Evolutionary conservation across 2,888 invertebrate genomes (phyloP).

Genomic region (Lymantria monacha): DNA sequence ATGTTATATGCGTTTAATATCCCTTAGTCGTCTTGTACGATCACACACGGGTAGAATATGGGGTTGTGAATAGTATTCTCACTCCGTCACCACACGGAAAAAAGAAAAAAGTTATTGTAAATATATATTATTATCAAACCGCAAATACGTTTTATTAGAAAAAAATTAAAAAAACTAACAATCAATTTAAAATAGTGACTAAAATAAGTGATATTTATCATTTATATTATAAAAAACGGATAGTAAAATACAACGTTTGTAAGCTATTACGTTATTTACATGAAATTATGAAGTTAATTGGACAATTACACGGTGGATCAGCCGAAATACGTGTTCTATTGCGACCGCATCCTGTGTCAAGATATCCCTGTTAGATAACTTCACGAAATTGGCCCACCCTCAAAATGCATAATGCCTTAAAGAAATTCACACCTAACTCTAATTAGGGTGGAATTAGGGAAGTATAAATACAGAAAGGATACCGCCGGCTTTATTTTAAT

Average conservation of each 20-base stretch:
- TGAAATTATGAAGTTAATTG: slow-evolving; percentile 76
- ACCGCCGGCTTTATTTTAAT: slow-evolving; percentile 48
- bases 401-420: slow-evolving; percentile 60
- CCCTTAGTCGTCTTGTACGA: too few relatives aligned
- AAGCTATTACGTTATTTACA: slow-evolving; percentile 61
- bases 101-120: slow-evolving; percentile 4
- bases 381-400: slow-evolving; percentile 65
- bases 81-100: too few relatives aligned
- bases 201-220: slow-evolving; percentile 17
- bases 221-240: slow-evolving; percentile 29
- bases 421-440: slow-evolving; percentile 79
- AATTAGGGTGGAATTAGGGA: slow-evolving; percentile 72
- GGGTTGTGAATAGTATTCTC: too few relatives aligned
- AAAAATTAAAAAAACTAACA: slow-evolving; percentile 5
- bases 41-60: too few relatives aligned
- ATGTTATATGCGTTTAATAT: too few relatives aligned
- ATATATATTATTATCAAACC: background rate
- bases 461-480: slow-evolving; percentile 66
- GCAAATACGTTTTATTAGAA: slow-evolving; percentile 6
- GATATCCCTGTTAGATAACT: slow-evolving; percentile 65
- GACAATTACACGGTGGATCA: slow-evolving; percentile 74
- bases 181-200: slow-evolving; percentile 1
- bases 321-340: slow-evolving; percentile 57
- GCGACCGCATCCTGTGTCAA: slow-evolving; percentile 64
- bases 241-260: slow-evolving; percentile 24